Evolutionary conservation across 2,113 vertebrate species (phyloP).

Genomic region (Grus americana): DNA sequence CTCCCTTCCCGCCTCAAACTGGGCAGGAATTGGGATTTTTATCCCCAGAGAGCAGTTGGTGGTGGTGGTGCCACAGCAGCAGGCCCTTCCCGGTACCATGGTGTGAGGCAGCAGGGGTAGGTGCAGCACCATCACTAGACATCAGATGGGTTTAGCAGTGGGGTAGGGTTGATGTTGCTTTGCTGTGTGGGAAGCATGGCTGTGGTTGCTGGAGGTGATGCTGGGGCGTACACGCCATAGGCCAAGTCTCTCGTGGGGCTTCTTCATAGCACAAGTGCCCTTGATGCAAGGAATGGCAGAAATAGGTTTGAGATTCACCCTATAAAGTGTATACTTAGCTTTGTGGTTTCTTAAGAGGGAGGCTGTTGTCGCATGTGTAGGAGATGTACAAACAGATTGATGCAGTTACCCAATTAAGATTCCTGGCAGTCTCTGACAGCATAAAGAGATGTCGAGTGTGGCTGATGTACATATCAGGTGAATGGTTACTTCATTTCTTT

Average conservation of each 20-base stretch:
- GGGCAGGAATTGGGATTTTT: not conserved
- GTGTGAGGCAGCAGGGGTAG: not conserved
- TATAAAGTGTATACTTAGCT: not conserved
- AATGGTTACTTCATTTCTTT: not conserved
- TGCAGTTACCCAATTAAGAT: not conserved
- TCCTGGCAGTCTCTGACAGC: not conserved
- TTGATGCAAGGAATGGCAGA: not conserved
- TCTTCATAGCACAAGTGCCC: not conserved
- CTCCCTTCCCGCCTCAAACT: not conserved
- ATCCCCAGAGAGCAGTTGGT: not conserved
- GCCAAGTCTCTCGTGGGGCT: not conserved
- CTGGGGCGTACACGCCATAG: rapidly evolving
- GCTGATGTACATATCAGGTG: not conserved
- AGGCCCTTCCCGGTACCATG: not conserved
- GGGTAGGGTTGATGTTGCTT: rapidly evolving
- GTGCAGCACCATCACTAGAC: rapidly evolving
- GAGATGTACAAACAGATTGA: conserved; percentile 43
- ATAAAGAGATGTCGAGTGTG: not conserved
- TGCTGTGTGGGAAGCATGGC: not conserved
- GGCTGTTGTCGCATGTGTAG: conserved; percentile 10
- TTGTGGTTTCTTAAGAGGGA: not conserved
- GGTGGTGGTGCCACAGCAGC: not conserved
- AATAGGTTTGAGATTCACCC: not conserved
- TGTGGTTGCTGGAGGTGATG: rapidly evolving
- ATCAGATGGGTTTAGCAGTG: rapidly evolving